Evolutionary conservation across 2,888 invertebrate genomes (phyloP), one percentile per base, ranked within the genome.

Genomic region (Heliconius hortense): DNA sequence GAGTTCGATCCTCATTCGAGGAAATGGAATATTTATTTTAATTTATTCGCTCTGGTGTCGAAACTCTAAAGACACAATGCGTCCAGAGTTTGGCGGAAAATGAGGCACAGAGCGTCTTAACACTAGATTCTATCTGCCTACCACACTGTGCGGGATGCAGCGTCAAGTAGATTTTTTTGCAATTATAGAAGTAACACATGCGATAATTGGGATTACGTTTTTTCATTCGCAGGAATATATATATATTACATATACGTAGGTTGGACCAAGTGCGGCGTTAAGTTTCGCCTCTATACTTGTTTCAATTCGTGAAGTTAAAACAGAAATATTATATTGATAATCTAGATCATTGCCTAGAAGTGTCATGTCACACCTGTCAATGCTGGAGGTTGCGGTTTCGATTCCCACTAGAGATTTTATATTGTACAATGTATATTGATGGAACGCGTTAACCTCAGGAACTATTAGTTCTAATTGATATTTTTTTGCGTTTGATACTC

Each of bases 321-420:
- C 15, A 18, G 1, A 63, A 31, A 63, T 63, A 63, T 31, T 11
- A 24, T 64, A 64, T 64, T 11, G 39, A 64, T 24, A 64, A 39
- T 64, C 15, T 64, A 64, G 63, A 63, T 26, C 26, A 26, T 15
- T 21, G 28, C n/a, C 15, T 64, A 64, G 64, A n/a, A 64, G 39
- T 64, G 64, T 64, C n/a, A 24, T 39, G 64, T 64, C 64, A 24
- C 64, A 64, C 64, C 13, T 64, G 64, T 64, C 39, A 64, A 15
- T 64, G 64, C n/a, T 11, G 64, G 64, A 64, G 64, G 35, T 24
- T 64, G 64, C 24, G 64, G 64, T 64, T 64, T 64, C 64, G 64
- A 64, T 64, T 64, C 64, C 39, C 64, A 39, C 35, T 39, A 11
- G 13, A 64, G 39, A 39, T 64, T 11, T 39, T 35, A n/a, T 64